Percentiles rank a stretch among this genome's conserved stretches.
These are phyloP conservation scores for Zaprionus taronus DNA, from an alignment of 1,140 invertebrate species.

Conservation along the genomic window DNA sequence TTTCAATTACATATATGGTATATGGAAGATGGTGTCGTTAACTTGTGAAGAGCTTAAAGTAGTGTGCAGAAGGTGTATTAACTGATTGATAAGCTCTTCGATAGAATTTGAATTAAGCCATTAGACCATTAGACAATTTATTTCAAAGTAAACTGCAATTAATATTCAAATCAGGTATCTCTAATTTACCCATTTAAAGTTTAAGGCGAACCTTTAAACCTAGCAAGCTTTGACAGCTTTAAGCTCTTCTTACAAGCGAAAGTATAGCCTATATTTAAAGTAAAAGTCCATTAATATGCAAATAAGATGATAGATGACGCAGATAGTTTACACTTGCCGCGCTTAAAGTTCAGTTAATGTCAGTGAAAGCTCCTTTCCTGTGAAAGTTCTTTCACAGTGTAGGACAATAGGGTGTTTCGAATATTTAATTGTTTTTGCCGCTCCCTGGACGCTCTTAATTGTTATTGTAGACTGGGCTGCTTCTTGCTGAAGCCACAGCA, in stretches of 20 bases:
- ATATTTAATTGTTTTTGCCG: constrained; percentile 13
- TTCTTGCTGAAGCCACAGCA: constrained; percentile 33
- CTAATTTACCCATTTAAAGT: not conserved
- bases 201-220: too few species aligned
- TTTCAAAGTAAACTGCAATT: not conserved
- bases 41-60: too few species aligned
- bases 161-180: not conserved
- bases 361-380: not conserved
- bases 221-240: too few species aligned
- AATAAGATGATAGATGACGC: too few species aligned
- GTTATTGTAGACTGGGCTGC: constrained; percentile 7
- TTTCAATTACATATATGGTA: too few species aligned
- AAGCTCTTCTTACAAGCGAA: too few species aligned
- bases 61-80: too few species aligned
- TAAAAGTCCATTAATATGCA: not conserved
- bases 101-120: too few species aligned
- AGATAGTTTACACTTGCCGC: too few species aligned
- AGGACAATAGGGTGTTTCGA: not conserved
- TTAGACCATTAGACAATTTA: not conserved
- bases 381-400: not conserved
- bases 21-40: too few species aligned
- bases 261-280: not conserved
- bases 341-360: not conserved
- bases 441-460: constrained; percentile 46
- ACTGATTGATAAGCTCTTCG: too few species aligned